A percentile compares a stretch with the other conserved stretches of the same genome.
Evolutionary conservation across 2,797 vertebrate genomes (phyloP).

Genomic region (Pseudotriccus pelzelni): DNA sequence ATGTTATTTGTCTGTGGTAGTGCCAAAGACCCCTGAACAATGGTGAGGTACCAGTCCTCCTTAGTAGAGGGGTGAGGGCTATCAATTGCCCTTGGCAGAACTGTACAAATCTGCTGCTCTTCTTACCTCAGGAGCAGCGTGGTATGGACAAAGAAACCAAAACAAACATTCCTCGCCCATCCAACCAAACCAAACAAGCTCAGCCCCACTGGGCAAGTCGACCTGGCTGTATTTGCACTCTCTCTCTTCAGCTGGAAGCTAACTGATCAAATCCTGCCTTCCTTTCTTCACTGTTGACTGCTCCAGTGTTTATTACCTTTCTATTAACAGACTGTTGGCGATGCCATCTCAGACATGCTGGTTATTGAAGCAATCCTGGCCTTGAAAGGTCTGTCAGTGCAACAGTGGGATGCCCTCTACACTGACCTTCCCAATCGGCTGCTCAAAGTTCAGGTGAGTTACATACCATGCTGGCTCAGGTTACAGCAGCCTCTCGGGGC

Average conservation of each 20-base stretch:
- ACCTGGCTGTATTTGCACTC: not conserved
- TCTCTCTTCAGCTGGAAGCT: not conserved
- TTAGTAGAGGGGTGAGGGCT: not conserved
- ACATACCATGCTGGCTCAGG: accelerated
- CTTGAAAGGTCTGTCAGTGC: slow-evolving; percentile 83
- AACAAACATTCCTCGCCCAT: not conserved
- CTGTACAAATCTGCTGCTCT: not conserved
- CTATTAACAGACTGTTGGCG: slow-evolving; percentile 86
- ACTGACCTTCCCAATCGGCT: slow-evolving; percentile 91
- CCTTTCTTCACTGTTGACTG: not conserved
- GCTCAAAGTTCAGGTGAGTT: slow-evolving; percentile 90
- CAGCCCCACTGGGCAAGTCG: no score
- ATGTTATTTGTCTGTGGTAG: accelerated
- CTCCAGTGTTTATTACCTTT: not conserved
- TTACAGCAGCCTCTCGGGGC: not conserved
- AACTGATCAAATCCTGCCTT: not conserved
- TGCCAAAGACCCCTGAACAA: not conserved
- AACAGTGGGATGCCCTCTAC: slow-evolving; percentile 91
- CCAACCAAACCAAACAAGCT: no score
- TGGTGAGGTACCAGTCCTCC: not conserved
- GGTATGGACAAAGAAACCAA: not conserved
- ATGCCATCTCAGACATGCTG: slow-evolving; percentile 94
- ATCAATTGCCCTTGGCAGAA: not conserved
- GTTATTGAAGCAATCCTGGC: slow-evolving; percentile 91
- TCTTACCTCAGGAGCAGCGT: accelerated